Evolutionary conservation across 23 tunicate genomes (phyloP), one percentile per base, ranked within the genome.

Genomic region (Pegea sp.): DNA sequence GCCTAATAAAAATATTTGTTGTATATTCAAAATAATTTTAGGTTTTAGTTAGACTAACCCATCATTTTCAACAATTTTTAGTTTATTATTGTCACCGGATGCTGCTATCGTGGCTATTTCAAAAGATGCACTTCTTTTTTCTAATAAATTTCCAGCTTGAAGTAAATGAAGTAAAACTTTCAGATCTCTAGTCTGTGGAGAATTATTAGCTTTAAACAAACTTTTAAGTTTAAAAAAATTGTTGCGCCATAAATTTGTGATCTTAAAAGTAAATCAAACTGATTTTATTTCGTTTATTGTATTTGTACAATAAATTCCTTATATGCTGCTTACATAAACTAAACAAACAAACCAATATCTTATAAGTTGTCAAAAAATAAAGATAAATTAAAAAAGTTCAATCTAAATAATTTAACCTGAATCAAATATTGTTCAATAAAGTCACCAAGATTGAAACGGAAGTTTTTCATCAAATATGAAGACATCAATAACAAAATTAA

Each of bases 41-140:
- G 44, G 44, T 26, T 7, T 24, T 22, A 56, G 5, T 56, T 7
- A 26, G 24, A 50, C 62, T 28, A 20, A 78, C 91, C 93, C 93
- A 44, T 76, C 80, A 56, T 81, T 76, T 3, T 75, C 53, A 31
- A 81, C 93, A 34, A 81, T 81, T 20, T 71, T 69, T 33, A 81
- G 69, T 64, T 81, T 81, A 54, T 81, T 81, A 28, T 81, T 80
- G 53, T 81, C 80, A 1, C 75, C 80, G 23, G 93, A 66, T 16
- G 93, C 63, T 11, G 93, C 93, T 75, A 81, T 65, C 1, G 93
- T 81, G n/a, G 93, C 80, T 18, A 81, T 66, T 61, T 81, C 93
- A 48, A 81, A 81, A 8, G 70, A 75, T 22, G 93, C 81, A 55
- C 51, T 72, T 3, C 93, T 51, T 42, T 81, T 81, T 49, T 81